phyloP scores from a whole-genome alignment of 2,888 invertebrate genomes.

The Torymus aiolomorphi region DNA sequence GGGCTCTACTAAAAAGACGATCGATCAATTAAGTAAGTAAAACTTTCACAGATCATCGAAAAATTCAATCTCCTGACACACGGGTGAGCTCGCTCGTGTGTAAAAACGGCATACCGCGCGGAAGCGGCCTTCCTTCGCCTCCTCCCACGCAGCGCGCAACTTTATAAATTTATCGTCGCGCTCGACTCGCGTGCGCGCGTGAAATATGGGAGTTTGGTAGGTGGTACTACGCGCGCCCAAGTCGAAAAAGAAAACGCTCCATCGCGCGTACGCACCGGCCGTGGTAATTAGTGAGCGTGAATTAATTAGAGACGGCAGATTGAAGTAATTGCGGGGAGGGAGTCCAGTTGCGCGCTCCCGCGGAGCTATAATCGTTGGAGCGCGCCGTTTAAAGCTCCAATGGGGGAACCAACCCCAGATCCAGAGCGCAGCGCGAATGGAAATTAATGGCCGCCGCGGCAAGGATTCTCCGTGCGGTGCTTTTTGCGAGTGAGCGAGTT shows the following conservation, averaged over 20 bases:
- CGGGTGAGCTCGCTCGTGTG: too few relatives aligned
- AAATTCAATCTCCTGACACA: neutral
- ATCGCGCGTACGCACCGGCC: neutral
- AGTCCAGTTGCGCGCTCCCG: neutral
- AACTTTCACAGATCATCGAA: neutral
- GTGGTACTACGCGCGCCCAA: neutral
- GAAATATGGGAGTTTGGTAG: conserved; percentile 39
- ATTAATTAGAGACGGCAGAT: conserved; percentile 54
- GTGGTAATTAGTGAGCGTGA: conserved; percentile 45
- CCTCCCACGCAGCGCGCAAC: neutral
- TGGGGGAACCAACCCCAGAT: conserved; percentile 8
- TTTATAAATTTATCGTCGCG: conserved; percentile 28
- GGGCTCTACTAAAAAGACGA: neutral
- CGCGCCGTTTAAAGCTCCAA: conserved; percentile 5
- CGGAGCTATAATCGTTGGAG: conserved; percentile 27
- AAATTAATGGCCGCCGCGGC: conserved; percentile 41
- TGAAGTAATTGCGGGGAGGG: conserved; percentile 46
- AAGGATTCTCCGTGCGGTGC: conserved; percentile 1
- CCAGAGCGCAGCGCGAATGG: conserved; percentile 29
- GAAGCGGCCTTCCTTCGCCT: too few relatives aligned
- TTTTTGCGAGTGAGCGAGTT: too few relatives aligned
- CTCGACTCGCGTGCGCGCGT: neutral
- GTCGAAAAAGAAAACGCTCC: neutral
- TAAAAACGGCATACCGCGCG: too few relatives aligned
- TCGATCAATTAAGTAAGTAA: too few relatives aligned